Base-by-base conservation (phyloP, 2,113 vertebrate genomes). In the Salvelinus fontinalis region DNA sequence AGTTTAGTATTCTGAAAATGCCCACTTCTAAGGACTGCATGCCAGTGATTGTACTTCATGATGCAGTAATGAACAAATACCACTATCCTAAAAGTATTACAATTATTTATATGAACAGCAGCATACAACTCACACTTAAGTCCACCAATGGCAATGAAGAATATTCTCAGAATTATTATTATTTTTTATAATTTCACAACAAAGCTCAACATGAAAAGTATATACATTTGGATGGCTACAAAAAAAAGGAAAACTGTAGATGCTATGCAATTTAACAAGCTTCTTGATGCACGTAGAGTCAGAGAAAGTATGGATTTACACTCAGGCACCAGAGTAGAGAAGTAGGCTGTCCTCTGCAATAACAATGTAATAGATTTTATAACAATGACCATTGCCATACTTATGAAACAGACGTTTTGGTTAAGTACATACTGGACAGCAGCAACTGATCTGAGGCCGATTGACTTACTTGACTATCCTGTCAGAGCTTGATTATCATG, bases 141-240 rank as follows among this genome's bases (percentile, higher is more conserved):
- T 31, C 14, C 14, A 77, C 48, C 48, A 71, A 5, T 20, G 70
- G 16, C 29, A 4, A 39, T 16, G 48, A 74, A 13, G 13, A 54
- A 12, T 60, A n/a, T 11, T 5, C 59, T 60, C n/a, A 70, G 57
- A 80, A 14, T 67, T 27, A 88, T 90, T 64, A 7, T 26, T 26
- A 1, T 44, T 89, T 87, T 89, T 89, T 6, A 51, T 83, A 65
- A 70, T 71, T 83, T 86, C 57, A 88, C 83, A 83, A 84, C 75
- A 85, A 83, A 82, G 80, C 11, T 24, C 75, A 59, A 82, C 75
- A 82, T 51, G 27, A 75, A 81, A 78, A 54, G 73, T 66, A 77
- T 74, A 71, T 82, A 71, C 60, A 83, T 77, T 78, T 14, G 73
- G 34, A 80, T 49, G 11, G 76, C n/a, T 27, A 9, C 5, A 66